Conservation (phyloP, 2,113 vertebrate genomes). For the Aythya baeri region DNA sequence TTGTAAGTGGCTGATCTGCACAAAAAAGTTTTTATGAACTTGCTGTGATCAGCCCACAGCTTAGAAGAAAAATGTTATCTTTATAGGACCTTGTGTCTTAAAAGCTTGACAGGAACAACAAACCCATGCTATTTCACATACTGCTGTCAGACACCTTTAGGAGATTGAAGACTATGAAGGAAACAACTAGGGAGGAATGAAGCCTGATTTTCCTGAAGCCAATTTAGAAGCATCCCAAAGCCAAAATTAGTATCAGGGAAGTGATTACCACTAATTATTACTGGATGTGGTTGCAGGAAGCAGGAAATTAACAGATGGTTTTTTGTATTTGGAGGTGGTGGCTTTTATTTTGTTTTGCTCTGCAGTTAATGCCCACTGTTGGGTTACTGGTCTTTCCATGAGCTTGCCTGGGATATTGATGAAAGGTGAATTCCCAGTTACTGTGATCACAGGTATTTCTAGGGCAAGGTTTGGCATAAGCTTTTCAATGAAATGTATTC, state of each 20-base stretch:
- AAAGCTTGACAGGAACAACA: background rate
- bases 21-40: background rate
- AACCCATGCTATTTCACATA: background rate
- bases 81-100: background rate
- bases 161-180: background rate
- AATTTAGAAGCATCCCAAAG: background rate
- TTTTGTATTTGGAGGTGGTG: background rate
- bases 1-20: background rate
- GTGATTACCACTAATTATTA: background rate
- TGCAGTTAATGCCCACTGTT: background rate
- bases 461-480: background rate
- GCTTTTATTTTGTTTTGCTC: background rate
- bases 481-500: background rate
- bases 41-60: background rate
- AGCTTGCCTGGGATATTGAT: background rate
- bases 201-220: background rate
- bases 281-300: background rate
- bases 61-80: background rate
- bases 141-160: background rate
- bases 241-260: too few relatives aligned
- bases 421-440: background rate
- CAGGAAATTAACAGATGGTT: background rate
- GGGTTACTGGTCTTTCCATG: background rate
- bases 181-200: too few relatives aligned
- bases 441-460: background rate